Base-by-base conservation (phyloP, 2,888 invertebrate species). In the Coelogynopora nodosa region DNA sequence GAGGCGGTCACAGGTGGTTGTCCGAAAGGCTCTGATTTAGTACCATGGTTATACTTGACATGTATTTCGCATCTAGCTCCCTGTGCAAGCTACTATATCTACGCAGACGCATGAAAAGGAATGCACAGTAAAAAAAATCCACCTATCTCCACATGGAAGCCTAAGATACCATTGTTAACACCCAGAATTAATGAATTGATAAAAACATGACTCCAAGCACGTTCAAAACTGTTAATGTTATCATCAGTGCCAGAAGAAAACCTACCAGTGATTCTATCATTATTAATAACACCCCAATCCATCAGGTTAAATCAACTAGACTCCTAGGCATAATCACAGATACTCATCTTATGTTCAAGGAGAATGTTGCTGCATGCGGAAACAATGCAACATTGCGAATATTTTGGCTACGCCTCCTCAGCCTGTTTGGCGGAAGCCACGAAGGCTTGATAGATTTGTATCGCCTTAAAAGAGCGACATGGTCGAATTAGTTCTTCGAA, bases 231-330 rank as follows among this genome's bases (percentile, higher is more conserved):
- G 74, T 74, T 74, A 26, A 74, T n/a, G 5, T 74, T 74, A 74
- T 74, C 74, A 74, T 74, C 74, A 5, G 74, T 74, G 74, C 74
- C 74, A 74, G 74, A 74, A 26, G 74, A 74, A 26, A 13, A 74
- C 74, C 74, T 74, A 74, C 5, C 23, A 74, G 2, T 26, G 23
- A 74, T 74, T 26, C 74, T 74, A 74, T 74, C 27, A 26, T 26
- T 26, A 74, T 74, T 74, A 26, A 74, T 26, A 74, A 74, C 74
- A 74, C 23, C 23, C 74, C 74, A 5, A 74, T 74, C 23, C 27
- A 26, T 26, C 74, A 74, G 74, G 74, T 5, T 26, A 74, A 74
- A 74, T 74, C 74, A 23, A 74, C 74, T 23, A 74, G 74, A 26
- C 74, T 74, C 74, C 74, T 74, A 26, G 74, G 74, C 27, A 23